Evolutionary conservation across 2,113 vertebrate species (phyloP).

Genomic region (Galemys pyrenaicus): DNA sequence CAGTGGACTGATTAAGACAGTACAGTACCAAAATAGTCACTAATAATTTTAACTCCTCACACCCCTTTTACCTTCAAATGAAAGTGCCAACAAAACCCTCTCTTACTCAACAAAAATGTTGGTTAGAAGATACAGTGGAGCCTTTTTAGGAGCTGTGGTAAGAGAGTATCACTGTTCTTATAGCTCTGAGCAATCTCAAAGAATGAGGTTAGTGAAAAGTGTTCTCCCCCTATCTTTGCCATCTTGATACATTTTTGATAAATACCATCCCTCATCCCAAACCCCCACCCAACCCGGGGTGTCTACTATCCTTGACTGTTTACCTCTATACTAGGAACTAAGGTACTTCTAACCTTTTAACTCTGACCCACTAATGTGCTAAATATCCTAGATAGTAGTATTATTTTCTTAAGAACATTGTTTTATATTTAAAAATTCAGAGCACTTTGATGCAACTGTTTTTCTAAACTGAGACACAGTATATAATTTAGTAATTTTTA

Average conservation of each 20-base stretch:
- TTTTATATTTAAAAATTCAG: constrained; percentile 30
- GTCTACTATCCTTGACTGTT: not conserved
- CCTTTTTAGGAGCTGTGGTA: not conserved
- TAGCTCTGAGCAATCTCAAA: not conserved
- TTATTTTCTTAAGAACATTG: not conserved
- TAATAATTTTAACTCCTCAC: not conserved
- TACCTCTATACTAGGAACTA: not conserved
- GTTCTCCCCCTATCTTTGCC: not conserved
- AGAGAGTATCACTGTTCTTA: not conserved
- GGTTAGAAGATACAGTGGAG: not conserved
- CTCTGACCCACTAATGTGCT: not conserved
- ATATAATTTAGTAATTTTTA: constrained; percentile 14
- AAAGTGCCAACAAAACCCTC: not conserved
- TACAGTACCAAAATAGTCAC: not conserved
- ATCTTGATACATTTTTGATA: not conserved
- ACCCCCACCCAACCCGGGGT: not conserved
- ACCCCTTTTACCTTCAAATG: not conserved
- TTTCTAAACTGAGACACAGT: not conserved
- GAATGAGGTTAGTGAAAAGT: not conserved
- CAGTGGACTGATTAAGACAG: not conserved
- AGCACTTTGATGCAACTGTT: constrained; percentile 23
- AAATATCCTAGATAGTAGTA: not conserved
- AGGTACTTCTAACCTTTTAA: not conserved
- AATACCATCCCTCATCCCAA: not conserved
- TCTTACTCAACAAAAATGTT: not conserved